Conservation (phyloP, 2,113 vertebrate species). For the Pontoporia blainvillei region DNA sequence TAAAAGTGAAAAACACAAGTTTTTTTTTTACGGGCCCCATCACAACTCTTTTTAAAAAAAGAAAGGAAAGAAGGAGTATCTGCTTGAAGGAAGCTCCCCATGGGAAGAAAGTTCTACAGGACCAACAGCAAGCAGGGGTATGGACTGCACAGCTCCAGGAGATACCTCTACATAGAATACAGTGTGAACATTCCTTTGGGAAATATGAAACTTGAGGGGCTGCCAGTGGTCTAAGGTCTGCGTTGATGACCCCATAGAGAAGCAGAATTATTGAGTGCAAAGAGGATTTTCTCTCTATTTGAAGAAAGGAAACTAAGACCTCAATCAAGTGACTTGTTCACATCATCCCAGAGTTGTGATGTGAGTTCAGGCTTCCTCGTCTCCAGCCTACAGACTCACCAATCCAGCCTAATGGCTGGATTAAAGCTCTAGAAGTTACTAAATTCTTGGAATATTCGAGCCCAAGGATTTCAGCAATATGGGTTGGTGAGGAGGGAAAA, state of each 20-base stretch:
- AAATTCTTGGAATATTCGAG: neutral
- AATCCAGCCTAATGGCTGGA: neutral
- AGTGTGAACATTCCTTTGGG: neutral
- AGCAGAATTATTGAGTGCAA: neutral
- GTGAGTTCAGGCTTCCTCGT: neutral
- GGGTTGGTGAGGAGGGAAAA: neutral
- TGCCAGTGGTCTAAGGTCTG: neutral
- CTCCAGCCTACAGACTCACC: neutral
- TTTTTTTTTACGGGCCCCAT: neutral
- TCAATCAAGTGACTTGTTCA: neutral
- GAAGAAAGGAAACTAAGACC: neutral
- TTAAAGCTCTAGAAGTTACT: neutral
- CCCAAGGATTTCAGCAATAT: neutral
- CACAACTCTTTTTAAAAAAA: slow-evolving; percentile 23
- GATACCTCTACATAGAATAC: neutral
- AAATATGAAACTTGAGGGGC: neutral
- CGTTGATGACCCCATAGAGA: neutral
- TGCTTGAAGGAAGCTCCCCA: neutral
- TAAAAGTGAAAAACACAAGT: slow-evolving; percentile 57
- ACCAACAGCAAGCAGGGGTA: neutral
- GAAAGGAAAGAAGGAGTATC: neutral
- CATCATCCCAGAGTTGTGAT: neutral
- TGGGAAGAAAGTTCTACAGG: neutral
- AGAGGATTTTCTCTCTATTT: neutral
- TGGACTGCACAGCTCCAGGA: neutral